A percentile compares a stretch with the other conserved stretches of the same genome.
These are phyloP conservation scores for Lasioglossum marginatum DNA, from an alignment of 2,888 invertebrate genomes.

Conservation along the genomic window DNA sequence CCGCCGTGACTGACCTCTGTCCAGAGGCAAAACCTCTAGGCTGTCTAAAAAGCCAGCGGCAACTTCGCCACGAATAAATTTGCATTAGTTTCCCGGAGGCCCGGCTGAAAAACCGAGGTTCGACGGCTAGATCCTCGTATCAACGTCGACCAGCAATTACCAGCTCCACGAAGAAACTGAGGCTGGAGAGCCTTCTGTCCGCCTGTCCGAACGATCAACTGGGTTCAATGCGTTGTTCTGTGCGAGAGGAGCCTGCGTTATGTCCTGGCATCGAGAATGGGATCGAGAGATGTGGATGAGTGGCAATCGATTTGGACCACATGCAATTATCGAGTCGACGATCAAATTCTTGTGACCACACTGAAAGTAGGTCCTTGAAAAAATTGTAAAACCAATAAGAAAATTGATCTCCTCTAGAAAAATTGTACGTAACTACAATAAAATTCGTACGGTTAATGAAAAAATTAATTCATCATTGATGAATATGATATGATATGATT, in stretches of 20 bases:
- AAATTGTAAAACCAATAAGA: neutral
- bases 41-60: neutral
- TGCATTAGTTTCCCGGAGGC: neutral
- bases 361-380: neutral
- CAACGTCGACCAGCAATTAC: conserved; percentile 1
- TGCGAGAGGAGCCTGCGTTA: neutral
- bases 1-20: neutral
- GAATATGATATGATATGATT: no score
- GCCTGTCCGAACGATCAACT: neutral
- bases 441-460: no score
- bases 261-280: neutral
- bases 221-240: conserved; percentile 6
- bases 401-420: neutral
- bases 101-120: neutral
- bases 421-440: no score
- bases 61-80: neutral
- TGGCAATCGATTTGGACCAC: neutral
- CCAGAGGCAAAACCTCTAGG: neutral
- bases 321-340: neutral
- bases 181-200: neutral
- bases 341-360: neutral
- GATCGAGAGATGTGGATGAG: neutral
- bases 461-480: no score
- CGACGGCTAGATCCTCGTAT: conserved; percentile 1
- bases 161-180: neutral